Conservation (phyloP, 1,140 invertebrate genomes). For the Scylla paramamosain region DNA sequence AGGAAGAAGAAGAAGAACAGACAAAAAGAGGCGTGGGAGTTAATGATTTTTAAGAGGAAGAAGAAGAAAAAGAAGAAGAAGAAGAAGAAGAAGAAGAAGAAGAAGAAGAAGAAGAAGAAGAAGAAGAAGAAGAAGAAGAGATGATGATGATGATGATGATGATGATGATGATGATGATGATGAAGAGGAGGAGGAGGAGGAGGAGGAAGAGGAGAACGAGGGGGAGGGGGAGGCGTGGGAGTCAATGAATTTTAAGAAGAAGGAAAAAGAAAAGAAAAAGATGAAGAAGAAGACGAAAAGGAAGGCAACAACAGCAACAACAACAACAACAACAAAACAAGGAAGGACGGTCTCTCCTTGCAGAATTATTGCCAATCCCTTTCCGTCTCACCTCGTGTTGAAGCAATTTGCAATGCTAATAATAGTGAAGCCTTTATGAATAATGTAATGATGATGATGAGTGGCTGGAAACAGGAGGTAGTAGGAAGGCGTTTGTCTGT, state of each 20-base stretch:
- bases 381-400: not conserved
- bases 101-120: not conserved
- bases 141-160: no score
- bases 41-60: not conserved
- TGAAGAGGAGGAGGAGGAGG: no score
- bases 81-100: not conserved
- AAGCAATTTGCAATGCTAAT: not conserved
- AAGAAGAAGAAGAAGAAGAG: no score
- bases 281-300: not conserved
- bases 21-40: no score
- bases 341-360: no score
- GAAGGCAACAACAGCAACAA: not conserved
- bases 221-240: no score
- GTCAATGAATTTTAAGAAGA: not conserved
- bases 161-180: no score
- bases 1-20: no score
- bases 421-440: not conserved
- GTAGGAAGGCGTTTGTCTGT: not conserved
- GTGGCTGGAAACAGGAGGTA: not conserved
- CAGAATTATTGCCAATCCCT: no score
- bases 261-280: not conserved
- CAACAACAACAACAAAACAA: not conserved
- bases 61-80: not conserved
- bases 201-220: no score
- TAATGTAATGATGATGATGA: slow-evolving; percentile 1